Evolutionary conservation across 2,888 invertebrate species (phyloP).

Genomic region (Eupithecia vulgata): DNA sequence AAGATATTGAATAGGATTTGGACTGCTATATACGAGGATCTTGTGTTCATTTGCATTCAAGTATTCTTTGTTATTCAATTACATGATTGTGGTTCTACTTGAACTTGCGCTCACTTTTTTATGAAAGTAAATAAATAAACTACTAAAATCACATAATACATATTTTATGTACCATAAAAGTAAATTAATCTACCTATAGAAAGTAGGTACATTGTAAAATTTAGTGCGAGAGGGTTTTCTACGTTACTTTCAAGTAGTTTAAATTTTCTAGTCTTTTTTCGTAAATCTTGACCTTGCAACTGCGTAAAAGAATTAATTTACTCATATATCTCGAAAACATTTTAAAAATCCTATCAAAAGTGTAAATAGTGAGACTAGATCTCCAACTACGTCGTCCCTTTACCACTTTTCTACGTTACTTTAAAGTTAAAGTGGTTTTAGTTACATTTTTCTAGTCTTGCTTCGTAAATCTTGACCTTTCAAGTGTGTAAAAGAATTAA

Average conservation of each 20-base stretch:
- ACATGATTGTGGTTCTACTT: not conserved
- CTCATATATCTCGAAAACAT: not conserved
- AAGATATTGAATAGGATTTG: not conserved
- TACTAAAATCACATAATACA: not conserved
- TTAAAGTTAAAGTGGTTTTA: not conserved
- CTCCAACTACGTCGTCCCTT: not conserved
- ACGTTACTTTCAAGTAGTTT: not conserved
- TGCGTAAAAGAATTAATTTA: not conserved
- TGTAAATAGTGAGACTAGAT: not conserved
- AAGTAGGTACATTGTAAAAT: not conserved
- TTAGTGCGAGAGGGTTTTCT: not conserved
- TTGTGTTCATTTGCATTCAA: not conserved
- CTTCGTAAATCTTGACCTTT: not conserved
- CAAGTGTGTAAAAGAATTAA: not conserved
- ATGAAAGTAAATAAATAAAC: too few relatives aligned
- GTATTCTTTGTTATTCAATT: not conserved
- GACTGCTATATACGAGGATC: not conserved
- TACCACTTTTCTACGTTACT: too few relatives aligned
- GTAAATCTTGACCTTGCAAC: not conserved
- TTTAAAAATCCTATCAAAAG: not conserved
- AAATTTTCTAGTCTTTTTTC: not conserved
- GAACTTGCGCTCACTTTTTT: not conserved
- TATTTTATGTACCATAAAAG: not conserved
- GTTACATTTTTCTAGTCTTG: not conserved
- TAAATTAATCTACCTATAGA: not conserved